Evolutionary conservation across 1,140 invertebrate genomes (phyloP).

Genomic region (Aphaenogaster rudis): DNA sequence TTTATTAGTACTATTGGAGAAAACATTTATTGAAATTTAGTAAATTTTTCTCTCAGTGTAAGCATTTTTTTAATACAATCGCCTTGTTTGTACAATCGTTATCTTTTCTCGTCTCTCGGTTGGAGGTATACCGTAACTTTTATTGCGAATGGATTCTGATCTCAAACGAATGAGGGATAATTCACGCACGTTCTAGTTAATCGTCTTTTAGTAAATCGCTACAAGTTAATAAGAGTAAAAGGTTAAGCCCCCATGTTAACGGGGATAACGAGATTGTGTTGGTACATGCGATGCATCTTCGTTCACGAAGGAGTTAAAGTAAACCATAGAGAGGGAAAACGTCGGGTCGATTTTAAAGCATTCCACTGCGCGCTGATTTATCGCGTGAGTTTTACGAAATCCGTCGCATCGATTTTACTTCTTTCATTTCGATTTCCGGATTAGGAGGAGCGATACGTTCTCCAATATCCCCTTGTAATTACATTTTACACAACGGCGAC

Average conservation of each 20-base stretch:
- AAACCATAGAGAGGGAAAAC: constrained; percentile 15
- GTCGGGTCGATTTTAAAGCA: constrained; percentile 30
- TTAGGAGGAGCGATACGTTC: constrained; percentile 4
- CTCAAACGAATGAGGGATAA: background rate
- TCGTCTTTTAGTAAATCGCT: constrained; percentile 9
- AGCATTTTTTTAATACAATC: constrained; percentile 13
- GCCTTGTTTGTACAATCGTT: background rate
- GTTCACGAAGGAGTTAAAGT: constrained; percentile 32
- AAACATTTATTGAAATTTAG: no score
- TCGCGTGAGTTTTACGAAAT: constrained; percentile 14
- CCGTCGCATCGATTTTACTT: constrained; percentile 25
- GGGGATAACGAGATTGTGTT: constrained; percentile 11
- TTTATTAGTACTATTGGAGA: no score
- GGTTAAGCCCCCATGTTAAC: constrained; percentile 7
- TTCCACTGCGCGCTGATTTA: constrained; percentile 50
- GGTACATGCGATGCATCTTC: constrained; percentile 12
- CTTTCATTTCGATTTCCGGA: constrained; percentile 23
- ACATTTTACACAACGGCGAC: constrained; percentile 3
- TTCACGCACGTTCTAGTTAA: background rate
- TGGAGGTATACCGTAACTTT: background rate
- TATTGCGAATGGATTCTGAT: background rate
- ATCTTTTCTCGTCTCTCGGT: background rate
- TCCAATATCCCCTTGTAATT: constrained; percentile 8
- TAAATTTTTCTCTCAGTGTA: no score
- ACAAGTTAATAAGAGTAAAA: background rate